These are phyloP conservation scores for Syngnathus acus DNA, from an alignment of 2,797 vertebrate genomes.

Conservation along the genomic window DNA sequence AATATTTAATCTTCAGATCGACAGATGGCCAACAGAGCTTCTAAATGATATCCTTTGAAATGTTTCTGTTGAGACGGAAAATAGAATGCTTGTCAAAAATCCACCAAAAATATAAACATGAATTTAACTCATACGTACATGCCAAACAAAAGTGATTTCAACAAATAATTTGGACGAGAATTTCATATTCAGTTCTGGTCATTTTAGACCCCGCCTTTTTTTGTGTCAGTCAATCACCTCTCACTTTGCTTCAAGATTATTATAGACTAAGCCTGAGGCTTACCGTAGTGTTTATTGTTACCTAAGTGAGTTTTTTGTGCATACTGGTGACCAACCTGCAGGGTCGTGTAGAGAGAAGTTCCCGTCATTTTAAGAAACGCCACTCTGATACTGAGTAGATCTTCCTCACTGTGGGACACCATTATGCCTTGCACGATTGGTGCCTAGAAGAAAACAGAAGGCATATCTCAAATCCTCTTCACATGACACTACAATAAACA, in stretches of 20 bases:
- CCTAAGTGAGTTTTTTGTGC: not conserved
- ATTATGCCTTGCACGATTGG: conserved; percentile 60
- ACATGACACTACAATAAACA: no score
- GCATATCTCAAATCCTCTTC: not conserved
- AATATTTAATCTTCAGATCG: conserved; percentile 62
- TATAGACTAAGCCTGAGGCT: not conserved
- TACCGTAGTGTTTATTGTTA: not conserved
- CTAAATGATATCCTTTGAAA: conserved; percentile 59
- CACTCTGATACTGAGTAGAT: conserved; percentile 72
- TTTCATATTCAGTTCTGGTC: not conserved
- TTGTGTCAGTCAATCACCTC: not conserved
- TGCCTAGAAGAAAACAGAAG: conserved; percentile 26
- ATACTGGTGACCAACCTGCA: conserved; percentile 60
- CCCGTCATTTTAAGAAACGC: conserved; percentile 71
- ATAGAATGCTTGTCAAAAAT: not conserved
- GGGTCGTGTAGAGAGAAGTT: conserved; percentile 75
- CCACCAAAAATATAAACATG: not conserved
- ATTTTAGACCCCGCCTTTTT: not conserved
- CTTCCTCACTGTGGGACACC: conserved; percentile 75
- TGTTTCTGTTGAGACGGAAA: conserved; percentile 43
- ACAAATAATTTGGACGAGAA: not conserved
- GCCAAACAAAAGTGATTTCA: not conserved
- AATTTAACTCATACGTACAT: not conserved
- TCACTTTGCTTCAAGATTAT: not conserved
- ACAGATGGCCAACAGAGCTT: conserved; percentile 63